These are phyloP conservation scores for Cheirogaleus major DNA, from an alignment of 2,797 vertebrate genomes.

Conservation along the genomic window DNA sequence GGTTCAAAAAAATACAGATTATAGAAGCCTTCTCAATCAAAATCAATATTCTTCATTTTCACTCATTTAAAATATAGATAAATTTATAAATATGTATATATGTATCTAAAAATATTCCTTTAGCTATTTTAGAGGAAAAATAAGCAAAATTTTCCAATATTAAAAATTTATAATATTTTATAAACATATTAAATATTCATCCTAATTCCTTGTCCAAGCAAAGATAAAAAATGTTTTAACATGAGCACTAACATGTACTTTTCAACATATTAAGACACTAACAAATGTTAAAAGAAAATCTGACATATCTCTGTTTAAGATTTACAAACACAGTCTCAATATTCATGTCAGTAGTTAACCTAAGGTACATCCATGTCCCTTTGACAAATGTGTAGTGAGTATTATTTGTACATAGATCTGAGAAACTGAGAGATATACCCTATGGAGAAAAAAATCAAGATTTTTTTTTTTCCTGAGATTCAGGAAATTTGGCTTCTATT, in stretches of 20 bases:
- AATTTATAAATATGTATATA: not conserved
- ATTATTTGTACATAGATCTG: not conserved
- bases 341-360: not conserved
- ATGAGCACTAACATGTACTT: not conserved
- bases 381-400: not conserved
- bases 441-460: not conserved
- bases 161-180: conserved; percentile 10
- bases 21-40: not conserved
- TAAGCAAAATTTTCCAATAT: not conserved
- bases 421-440: not conserved
- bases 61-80: not conserved
- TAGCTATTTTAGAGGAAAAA: not conserved
- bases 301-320: not conserved
- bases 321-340: not conserved
- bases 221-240: not conserved
- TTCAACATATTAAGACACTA: not conserved
- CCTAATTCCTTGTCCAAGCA: not conserved
- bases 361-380: not conserved
- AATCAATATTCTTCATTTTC: not conserved
- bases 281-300: not conserved
- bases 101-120: not conserved
- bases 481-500: not conserved
- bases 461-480: not conserved
- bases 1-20: not conserved
- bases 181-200: not conserved